These are phyloP conservation scores for Arctia plantaginis DNA, from an alignment of 2,888 invertebrate species.

Conservation along the genomic window DNA sequence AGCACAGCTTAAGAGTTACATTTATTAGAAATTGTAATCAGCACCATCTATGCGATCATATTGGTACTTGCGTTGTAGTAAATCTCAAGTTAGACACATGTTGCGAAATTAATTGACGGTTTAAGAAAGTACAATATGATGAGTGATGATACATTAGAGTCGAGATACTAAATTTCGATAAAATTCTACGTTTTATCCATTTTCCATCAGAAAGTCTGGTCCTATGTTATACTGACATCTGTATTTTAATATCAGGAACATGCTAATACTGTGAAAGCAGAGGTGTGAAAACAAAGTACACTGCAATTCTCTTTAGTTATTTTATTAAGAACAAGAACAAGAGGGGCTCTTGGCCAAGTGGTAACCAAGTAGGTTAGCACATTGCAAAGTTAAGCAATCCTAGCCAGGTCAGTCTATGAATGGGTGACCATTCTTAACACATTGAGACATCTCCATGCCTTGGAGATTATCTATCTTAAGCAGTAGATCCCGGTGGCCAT, in stretches of 20 bases:
- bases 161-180: not conserved
- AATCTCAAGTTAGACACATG: not conserved
- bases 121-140: not conserved
- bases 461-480: no score
- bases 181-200: not conserved
- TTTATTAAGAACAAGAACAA: no score
- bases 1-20: not conserved
- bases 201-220: not conserved
- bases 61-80: not conserved
- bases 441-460: no score
- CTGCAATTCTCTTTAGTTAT: not conserved
- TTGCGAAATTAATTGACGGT: not conserved
- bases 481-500: no score
- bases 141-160: not conserved
- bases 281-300: not conserved
- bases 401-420: no score
- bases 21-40: not conserved
- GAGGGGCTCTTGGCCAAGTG: no score
- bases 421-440: no score
- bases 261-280: not conserved
- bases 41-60: conserved; percentile 16
- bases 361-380: no score
- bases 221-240: not conserved
- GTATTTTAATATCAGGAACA: not conserved
- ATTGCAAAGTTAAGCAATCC: no score